These are phyloP conservation scores for Anoplius nigerrimus DNA, from an alignment of 2,888 invertebrate genomes.

Conservation along the genomic window DNA sequence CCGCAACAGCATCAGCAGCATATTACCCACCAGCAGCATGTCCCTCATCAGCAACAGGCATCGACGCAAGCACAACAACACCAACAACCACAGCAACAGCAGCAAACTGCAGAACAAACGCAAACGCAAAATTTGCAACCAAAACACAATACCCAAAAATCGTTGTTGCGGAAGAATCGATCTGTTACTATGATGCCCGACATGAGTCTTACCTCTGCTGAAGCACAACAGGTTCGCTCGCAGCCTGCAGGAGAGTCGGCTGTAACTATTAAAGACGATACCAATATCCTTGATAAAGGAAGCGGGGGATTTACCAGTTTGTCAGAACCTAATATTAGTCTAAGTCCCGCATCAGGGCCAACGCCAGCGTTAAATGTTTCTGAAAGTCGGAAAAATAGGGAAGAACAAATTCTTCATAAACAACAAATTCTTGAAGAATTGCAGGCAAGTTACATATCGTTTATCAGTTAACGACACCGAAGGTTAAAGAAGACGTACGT, in stretches of 20 bases:
- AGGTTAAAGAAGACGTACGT: slow-evolving; percentile 80
- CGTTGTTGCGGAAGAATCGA: slow-evolving; percentile 77
- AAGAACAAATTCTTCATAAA: slow-evolving; percentile 82
- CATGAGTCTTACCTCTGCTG: slow-evolving; percentile 77
- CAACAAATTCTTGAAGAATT: slow-evolving; percentile 83
- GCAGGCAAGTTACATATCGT: slow-evolving; percentile 57
- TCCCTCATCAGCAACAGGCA: slow-evolving; percentile 74
- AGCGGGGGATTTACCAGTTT: slow-evolving; percentile 68
- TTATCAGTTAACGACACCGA: slow-evolving; percentile 81
- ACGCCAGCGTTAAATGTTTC: slow-evolving; percentile 53
- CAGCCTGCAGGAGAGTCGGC: slow-evolving; percentile 70
- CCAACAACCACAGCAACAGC: slow-evolving; percentile 66
- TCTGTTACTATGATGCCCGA: slow-evolving; percentile 76
- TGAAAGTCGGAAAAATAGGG: slow-evolving; percentile 69
- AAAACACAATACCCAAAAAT: slow-evolving; percentile 75
- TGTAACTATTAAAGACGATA: slow-evolving; percentile 76
- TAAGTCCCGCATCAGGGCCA: slow-evolving; percentile 60
- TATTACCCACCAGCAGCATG: slow-evolving; percentile 74
- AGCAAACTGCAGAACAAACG: slow-evolving; percentile 63
- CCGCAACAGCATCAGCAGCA: slow-evolving; percentile 68
- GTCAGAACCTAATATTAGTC: slow-evolving; percentile 69
- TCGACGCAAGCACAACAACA: slow-evolving; percentile 74
- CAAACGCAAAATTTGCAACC: slow-evolving; percentile 68
- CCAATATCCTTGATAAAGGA: slow-evolving; percentile 75
- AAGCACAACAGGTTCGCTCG: slow-evolving; percentile 77